Percentiles rank a stretch among this genome's conserved stretches.
phyloP scores from a whole-genome alignment of 2,797 vertebrate genomes.

The Orestias chungarensis region DNA sequence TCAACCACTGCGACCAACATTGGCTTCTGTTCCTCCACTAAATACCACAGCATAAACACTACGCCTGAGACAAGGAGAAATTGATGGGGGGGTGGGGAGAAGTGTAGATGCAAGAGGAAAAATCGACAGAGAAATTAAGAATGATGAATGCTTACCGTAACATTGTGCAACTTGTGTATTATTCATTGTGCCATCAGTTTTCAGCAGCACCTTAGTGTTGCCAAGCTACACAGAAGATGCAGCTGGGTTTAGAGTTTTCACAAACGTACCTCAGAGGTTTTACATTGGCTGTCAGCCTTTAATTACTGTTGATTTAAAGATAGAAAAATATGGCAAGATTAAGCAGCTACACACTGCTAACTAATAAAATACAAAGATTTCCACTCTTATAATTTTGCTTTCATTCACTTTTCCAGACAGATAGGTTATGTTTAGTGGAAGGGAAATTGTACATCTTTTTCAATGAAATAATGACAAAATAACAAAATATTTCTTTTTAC shows the following conservation, averaged over 20 bases:
- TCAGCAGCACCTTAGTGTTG: constrained; percentile 66
- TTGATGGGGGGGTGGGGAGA: constrained; percentile 26
- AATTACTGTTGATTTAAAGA: constrained; percentile 48
- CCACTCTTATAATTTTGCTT: constrained; percentile 35
- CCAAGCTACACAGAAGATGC: constrained; percentile 73
- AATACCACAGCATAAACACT: constrained; percentile 62
- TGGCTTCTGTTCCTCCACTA: constrained; percentile 51
- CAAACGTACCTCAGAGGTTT: constrained; percentile 67
- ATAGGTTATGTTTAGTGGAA: constrained; percentile 33
- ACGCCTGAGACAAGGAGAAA: constrained; percentile 49
- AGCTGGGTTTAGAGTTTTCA: constrained; percentile 65
- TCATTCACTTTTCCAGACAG: constrained; percentile 46
- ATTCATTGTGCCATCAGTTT: constrained; percentile 75
- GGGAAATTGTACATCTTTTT: neutral
- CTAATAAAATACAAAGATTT: constrained; percentile 13
- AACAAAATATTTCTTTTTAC: neutral
- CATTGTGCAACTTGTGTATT: constrained; percentile 75
- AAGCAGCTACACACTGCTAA: neutral
- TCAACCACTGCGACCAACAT: constrained; percentile 54
- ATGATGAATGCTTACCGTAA: constrained; percentile 71
- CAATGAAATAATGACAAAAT: too few species aligned
- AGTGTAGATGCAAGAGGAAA: constrained; percentile 40
- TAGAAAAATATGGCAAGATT: constrained; percentile 41
- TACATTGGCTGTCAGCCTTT: constrained; percentile 68
- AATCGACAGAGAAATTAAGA: constrained; percentile 41